phyloP scores from a whole-genome alignment of 2,888 invertebrate genomes.

The Acanthosepion esculentum region DNA sequence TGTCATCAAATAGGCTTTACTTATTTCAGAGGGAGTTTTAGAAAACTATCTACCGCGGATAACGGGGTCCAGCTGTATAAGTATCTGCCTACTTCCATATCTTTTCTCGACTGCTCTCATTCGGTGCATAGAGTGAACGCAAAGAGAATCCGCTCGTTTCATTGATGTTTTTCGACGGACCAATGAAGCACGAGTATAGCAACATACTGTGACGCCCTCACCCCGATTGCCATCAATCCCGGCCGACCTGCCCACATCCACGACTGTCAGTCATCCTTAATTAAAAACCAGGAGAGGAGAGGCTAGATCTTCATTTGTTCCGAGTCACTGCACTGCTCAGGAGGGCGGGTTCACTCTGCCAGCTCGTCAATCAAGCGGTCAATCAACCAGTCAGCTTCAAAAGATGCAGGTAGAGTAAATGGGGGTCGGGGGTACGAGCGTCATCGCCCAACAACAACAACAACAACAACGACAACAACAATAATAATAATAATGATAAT shows the following conservation, averaged over 20 bases:
- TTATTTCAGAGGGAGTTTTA: too few species aligned
- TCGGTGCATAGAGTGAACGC: too few species aligned
- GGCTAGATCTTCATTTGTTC: constrained; percentile 33
- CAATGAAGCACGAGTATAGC: not conserved
- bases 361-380: not conserved
- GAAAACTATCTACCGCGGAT: too few species aligned
- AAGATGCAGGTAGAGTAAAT: too few species aligned
- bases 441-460: too few species aligned
- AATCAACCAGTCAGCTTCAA: not conserved
- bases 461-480: too few species aligned
- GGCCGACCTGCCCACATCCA: not conserved
- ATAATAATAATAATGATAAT: too few species aligned
- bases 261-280: not conserved
- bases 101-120: not conserved
- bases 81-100: not conserved
- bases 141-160: too few species aligned
- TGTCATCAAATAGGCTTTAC: too few species aligned
- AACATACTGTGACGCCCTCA: too few species aligned
- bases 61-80: too few species aligned
- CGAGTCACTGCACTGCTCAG: not conserved
- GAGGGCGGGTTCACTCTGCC: not conserved
- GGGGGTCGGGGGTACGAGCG: too few species aligned
- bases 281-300: not conserved
- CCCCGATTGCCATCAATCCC: not conserved
- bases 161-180: not conserved